Evolutionary conservation across 2,113 vertebrate species (phyloP).

Genomic region (Eptesicus fuscus): DNA sequence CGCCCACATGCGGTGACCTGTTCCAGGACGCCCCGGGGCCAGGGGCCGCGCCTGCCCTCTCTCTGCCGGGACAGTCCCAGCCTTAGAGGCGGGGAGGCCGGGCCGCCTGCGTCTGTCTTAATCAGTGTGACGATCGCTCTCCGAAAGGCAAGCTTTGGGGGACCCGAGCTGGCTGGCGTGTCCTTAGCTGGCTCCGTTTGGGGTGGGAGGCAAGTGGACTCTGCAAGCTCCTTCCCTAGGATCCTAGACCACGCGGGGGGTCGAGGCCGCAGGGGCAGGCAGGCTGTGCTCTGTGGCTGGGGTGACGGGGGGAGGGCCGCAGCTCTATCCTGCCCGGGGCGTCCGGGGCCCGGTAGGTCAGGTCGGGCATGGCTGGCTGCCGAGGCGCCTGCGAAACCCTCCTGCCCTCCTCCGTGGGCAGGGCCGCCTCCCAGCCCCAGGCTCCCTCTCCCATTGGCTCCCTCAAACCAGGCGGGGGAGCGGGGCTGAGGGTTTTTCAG

Average conservation of each 20-base stretch:
- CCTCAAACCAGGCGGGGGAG: fast-evolving
- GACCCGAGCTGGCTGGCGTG: fast-evolving
- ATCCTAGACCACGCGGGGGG: fast-evolving
- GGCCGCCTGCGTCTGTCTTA: fast-evolving
- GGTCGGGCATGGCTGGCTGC: background rate
- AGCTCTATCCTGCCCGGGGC: fast-evolving
- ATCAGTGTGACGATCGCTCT: fast-evolving
- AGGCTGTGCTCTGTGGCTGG: background rate
- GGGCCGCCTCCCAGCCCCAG: fast-evolving
- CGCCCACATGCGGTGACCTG: background rate
- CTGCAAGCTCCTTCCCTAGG: background rate
- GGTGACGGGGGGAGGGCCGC: background rate
- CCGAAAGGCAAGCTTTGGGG: fast-evolving
- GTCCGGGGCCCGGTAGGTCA: fast-evolving
- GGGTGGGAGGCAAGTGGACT: background rate
- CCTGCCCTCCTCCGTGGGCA: fast-evolving
- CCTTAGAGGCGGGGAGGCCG: background rate
- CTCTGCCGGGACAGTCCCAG: fast-evolving
- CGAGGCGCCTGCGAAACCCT: fast-evolving
- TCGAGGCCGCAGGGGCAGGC: fast-evolving
- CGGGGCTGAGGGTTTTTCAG: background rate
- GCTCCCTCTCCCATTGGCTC: background rate
- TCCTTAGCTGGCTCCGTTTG: fast-evolving
- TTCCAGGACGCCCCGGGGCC: fast-evolving
- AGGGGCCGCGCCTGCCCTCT: background rate